Conservation (phyloP, 2,797 vertebrate genomes). For the Psittacula echo region DNA sequence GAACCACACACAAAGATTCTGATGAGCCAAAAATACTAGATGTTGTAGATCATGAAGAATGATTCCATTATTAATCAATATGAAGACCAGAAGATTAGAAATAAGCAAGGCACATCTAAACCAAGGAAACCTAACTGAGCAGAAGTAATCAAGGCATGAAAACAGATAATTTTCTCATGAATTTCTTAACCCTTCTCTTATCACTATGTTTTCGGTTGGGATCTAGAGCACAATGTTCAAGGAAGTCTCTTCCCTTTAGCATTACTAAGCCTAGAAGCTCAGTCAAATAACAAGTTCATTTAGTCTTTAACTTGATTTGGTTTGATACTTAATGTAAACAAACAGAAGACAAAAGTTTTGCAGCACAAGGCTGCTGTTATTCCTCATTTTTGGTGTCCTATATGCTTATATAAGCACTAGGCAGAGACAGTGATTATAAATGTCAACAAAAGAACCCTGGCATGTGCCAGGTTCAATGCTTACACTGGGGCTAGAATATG, state of each 20-base stretch:
- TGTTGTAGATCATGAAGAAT: not conserved
- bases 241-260: not conserved
- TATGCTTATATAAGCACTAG: not conserved
- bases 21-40: not conserved
- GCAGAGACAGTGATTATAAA: not conserved
- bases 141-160: not conserved
- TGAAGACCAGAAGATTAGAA: not conserved
- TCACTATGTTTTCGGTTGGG: not conserved
- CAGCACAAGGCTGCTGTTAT: not conserved
- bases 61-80: not conserved
- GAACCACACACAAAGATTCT: not conserved
- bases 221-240: not conserved
- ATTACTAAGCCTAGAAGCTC: not conserved
- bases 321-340: not conserved
- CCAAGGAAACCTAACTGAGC: not conserved
- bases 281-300: not conserved
- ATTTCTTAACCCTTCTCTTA: not conserved
- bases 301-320: not conserved
- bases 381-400: not conserved
- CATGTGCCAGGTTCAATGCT: not conserved
- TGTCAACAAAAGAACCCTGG: not conserved
- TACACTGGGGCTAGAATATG: not conserved
- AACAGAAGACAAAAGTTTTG: not conserved
- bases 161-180: not conserved
- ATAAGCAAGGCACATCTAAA: not conserved